These are phyloP conservation scores for Caenorhabditis latens DNA, from an alignment of 1,140 invertebrate genomes.

Conservation along the genomic window DNA sequence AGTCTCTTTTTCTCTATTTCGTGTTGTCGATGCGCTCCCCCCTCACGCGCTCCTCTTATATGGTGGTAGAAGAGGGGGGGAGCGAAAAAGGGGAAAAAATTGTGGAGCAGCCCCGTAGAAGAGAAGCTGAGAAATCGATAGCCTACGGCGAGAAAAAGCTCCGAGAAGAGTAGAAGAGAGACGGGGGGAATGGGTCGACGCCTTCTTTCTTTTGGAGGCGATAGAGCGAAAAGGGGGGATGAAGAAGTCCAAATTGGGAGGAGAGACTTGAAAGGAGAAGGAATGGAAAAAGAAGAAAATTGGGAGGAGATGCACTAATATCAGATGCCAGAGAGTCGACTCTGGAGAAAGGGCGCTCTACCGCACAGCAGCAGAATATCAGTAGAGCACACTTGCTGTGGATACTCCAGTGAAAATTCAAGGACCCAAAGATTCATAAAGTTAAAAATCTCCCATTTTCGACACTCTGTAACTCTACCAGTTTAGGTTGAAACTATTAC, in stretches of 20 bases:
- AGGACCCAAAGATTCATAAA: too few species aligned
- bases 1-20: constrained; percentile 19
- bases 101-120: constrained; percentile 13
- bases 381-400: too few species aligned
- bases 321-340: too few species aligned
- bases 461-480: too few species aligned
- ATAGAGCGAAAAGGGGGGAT: neutral
- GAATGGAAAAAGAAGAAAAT: neutral
- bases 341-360: too few species aligned
- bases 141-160: constrained; percentile 45
- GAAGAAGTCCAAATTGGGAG: constrained; percentile 7
- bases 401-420: too few species aligned
- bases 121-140: constrained; percentile 52
- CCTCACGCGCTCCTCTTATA: constrained; percentile 19
- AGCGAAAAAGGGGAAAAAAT: constrained; percentile 3
- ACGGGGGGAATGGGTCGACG: neutral
- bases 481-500: too few species aligned
- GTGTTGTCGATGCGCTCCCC: constrained; percentile 29
- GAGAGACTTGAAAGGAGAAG: neutral
- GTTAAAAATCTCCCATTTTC: too few species aligned
- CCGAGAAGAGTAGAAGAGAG: constrained; percentile 13
- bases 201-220: constrained; percentile 46
- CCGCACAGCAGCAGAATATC: too few species aligned
- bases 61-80: constrained; percentile 36
- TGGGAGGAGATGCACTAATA: too few species aligned